Evolutionary conservation across 2,113 vertebrate genomes (phyloP), one percentile per base, ranked within the genome.

Genomic region (Tyrannus savana): DNA sequence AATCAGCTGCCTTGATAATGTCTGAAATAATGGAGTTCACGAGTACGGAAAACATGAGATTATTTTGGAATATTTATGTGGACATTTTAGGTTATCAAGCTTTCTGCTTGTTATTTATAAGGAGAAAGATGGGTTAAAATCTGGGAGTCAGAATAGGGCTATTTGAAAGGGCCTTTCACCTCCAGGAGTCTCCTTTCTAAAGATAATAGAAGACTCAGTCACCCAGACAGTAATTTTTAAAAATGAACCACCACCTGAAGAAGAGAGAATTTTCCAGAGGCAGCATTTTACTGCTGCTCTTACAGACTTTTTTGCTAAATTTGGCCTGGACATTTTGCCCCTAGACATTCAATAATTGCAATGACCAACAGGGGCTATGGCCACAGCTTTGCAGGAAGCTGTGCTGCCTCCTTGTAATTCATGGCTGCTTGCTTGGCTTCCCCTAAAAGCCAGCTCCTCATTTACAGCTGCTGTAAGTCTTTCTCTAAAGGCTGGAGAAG

Each of bases 381-480:
- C 83, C 63, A 30, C 13, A 66, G 68, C 58, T 94, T 62, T 1
- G 3, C 88, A 90, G 89, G 79, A 78, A 35, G 4, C 63, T 66
- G 21, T 24, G 59, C 72, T 96, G 35, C 88, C 95, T 94, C 35
- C 79, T 93, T 95, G 79, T 88, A 86, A 90, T 95, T 93, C 82
- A 94, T 53, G 84, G 72, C 75, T 74, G 63, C 75, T 86, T 92
- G 50, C 90, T 96, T 92, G 69, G 79, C 72, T 95, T 94, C 85
- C 71, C 79, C 94, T 93, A 90, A 92, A 96, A 97, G 75, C 90
- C 75, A 93, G 3, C 63, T 88, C 72, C 63, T 90, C 94, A 88
- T 86, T 95, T 95, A 80, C 79, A 80, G 82, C 46, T 94, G 94
- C 84, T 92, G 42, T 58, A 88, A 83, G 75, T 84, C 79, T 83